These are phyloP conservation scores for Lasioglossum pauxillum DNA, from an alignment of 2,888 invertebrate genomes.

Conservation along the genomic window DNA sequence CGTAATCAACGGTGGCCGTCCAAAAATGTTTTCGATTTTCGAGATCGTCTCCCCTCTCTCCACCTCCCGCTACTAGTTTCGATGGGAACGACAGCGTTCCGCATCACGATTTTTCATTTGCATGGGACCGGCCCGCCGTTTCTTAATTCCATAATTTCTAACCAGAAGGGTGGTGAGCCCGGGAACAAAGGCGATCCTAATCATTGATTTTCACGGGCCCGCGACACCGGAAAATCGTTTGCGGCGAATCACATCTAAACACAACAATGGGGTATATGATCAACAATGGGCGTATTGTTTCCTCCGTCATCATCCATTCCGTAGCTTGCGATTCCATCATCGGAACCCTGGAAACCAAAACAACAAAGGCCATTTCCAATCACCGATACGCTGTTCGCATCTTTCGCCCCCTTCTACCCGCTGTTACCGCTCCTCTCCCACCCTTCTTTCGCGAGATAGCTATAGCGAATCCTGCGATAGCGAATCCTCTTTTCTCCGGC, in stretches of 20 bases:
- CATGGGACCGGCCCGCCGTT: neutral
- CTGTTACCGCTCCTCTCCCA: neutral
- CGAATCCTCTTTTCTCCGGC: neutral
- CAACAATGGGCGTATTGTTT: conserved; percentile 61
- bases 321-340: conserved; percentile 60
- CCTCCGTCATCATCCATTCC: conserved; percentile 59
- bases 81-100: neutral
- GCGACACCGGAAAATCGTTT: conserved; percentile 60
- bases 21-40: conserved; percentile 24
- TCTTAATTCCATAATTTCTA: conserved; percentile 41
- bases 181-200: conserved; percentile 51
- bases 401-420: conserved; percentile 22
- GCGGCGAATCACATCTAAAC: conserved; percentile 63
- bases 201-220: conserved; percentile 57
- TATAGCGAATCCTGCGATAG: neutral
- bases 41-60: neutral
- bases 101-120: conserved; percentile 24
- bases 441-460: neutral
- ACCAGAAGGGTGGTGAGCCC: neutral
- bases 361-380: conserved; percentile 66
- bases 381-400: conserved; percentile 49
- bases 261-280: conserved; percentile 62
- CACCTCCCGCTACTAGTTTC: neutral
- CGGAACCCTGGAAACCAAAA: conserved; percentile 53
- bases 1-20: conserved; percentile 8